phyloP scores from a whole-genome alignment of 2,888 invertebrate species.

The Drepanosiphum platanoidis region DNA sequence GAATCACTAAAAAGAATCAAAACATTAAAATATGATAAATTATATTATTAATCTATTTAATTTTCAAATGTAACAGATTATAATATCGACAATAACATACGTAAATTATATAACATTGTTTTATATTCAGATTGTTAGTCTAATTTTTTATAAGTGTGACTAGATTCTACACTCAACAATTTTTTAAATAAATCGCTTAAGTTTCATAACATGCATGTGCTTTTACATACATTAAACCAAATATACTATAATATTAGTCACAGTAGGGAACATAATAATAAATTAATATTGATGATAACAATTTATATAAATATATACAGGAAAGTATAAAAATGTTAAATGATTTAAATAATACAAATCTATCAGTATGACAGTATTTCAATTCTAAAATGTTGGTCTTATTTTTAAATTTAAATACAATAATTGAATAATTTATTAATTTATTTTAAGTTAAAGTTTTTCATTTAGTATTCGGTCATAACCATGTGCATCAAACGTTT shows the following conservation, averaged over 20 bases:
- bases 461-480: slow-evolving; percentile 74
- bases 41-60: slow-evolving; percentile 30
- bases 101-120: slow-evolving; percentile 34
- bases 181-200: slow-evolving; percentile 41
- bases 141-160: slow-evolving; percentile 58
- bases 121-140: slow-evolving; percentile 54
- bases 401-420: slow-evolving; percentile 35
- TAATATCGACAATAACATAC: slow-evolving; percentile 43
- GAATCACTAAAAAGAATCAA: neutral
- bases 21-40: slow-evolving; percentile 25
- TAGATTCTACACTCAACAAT: slow-evolving; percentile 63
- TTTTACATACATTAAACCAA: slow-evolving; percentile 24
- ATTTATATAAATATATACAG: slow-evolving; percentile 55
- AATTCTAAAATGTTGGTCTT: slow-evolving; percentile 10
- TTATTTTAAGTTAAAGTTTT: slow-evolving; percentile 14
- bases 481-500: slow-evolving; percentile 92
- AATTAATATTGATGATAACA: slow-evolving; percentile 49
- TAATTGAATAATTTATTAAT: slow-evolving; percentile 42
- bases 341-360: slow-evolving; percentile 11
- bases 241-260: slow-evolving; percentile 46
- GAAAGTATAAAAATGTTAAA: slow-evolving; percentile 55
- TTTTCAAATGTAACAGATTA: slow-evolving; percentile 42
- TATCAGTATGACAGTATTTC: neutral
- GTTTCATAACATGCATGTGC: slow-evolving; percentile 2
- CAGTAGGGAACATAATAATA: slow-evolving; percentile 32